phyloP scores from a whole-genome alignment of 2,113 vertebrate genomes.

The Apaloderma vittatum region DNA sequence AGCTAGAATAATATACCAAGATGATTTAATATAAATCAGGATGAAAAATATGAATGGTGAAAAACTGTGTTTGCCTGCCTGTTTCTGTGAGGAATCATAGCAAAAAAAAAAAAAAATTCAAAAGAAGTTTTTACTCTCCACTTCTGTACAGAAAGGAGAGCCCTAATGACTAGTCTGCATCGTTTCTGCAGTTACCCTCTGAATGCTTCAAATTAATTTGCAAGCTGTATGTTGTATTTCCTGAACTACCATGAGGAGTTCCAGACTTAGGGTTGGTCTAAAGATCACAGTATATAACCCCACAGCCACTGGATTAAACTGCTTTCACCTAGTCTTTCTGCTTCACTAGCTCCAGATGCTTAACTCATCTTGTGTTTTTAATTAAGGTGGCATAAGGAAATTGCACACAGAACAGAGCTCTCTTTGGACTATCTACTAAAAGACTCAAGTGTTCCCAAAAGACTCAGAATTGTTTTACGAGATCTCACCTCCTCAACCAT shows the following conservation, averaged over 20 bases:
- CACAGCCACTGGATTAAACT: neutral
- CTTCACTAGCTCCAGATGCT: neutral
- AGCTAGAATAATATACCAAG: neutral
- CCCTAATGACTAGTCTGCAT: neutral
- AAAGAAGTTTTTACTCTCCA: neutral
- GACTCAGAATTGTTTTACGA: neutral
- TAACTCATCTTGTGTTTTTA: neutral
- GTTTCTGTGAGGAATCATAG: neutral
- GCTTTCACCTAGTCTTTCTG: neutral
- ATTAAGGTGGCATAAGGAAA: neutral
- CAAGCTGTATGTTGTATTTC: neutral
- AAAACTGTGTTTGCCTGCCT: neutral
- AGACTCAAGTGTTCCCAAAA: neutral
- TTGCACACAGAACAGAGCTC: neutral
- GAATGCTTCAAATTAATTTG: neutral
- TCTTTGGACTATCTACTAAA: neutral
- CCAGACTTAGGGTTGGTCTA: neutral
- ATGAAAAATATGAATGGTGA: neutral
- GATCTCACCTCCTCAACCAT: slow-evolving; percentile 96
- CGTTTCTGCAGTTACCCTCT: neutral
- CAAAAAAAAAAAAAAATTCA: neutral
- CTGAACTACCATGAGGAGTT: neutral
- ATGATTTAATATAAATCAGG: neutral
- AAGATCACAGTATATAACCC: neutral
- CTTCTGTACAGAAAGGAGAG: neutral